Evolutionary conservation across 2,113 vertebrate species (phyloP).

Genomic region (Nyctibius bracteatus): DNA sequence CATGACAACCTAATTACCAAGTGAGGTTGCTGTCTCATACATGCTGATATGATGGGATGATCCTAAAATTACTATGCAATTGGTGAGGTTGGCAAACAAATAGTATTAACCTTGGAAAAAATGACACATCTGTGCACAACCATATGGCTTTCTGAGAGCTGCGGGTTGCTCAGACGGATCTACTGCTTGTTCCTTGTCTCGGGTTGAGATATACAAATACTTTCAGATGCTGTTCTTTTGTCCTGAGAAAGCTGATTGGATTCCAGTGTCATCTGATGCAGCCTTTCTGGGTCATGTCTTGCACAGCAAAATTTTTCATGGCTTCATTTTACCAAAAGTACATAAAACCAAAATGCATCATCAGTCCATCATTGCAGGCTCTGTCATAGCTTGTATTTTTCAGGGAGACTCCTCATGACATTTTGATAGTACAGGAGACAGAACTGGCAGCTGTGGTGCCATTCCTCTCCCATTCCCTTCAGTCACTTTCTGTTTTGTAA

Average conservation of each 20-base stretch:
- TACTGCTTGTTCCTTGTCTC: neutral
- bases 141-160: neutral
- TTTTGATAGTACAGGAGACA: neutral
- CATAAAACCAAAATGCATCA: accelerated
- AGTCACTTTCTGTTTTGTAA: neutral
- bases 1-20: neutral
- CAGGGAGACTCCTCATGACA: neutral
- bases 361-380: neutral
- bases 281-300: neutral
- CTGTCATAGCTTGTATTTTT: neutral
- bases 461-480: neutral
- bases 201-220: neutral
- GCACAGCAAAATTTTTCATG: neutral
- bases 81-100: neutral
- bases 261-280: neutral
- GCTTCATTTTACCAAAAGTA: neutral
- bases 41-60: neutral
- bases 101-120: neutral
- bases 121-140: neutral
- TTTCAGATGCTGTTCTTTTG: neutral
- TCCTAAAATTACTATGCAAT: neutral
- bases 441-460: neutral
- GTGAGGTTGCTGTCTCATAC: neutral
- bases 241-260: neutral
- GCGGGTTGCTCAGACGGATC: neutral